Evolutionary conservation across 2,797 vertebrate species (phyloP).

Genomic region (Gallinago solitaria): DNA sequence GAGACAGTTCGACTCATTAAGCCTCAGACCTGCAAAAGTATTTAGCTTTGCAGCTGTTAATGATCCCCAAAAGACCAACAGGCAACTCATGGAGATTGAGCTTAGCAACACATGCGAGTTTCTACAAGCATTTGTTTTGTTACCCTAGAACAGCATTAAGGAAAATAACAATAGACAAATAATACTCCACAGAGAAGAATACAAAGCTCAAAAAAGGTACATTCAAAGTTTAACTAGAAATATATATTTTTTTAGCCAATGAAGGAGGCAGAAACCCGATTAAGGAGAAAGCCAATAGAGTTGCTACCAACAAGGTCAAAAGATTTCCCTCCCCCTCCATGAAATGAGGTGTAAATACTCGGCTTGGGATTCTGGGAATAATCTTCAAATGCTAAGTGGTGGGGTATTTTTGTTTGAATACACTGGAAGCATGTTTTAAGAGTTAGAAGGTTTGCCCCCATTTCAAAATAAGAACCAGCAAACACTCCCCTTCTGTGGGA

Average conservation of each 20-base stretch:
- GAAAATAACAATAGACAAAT: not conserved
- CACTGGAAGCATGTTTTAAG: not conserved
- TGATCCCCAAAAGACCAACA: not conserved
- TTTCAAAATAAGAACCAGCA: slow-evolving; percentile 16
- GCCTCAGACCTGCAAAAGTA: slow-evolving; percentile 17
- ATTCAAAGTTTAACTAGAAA: not conserved
- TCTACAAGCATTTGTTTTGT: not conserved
- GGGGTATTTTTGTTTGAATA: not conserved
- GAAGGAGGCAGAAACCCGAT: not conserved
- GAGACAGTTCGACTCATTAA: slow-evolving; percentile 17
- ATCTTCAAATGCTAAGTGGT: not conserved
- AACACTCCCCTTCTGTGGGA: not conserved
- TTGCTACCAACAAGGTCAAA: not conserved
- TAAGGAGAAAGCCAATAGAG: not conserved
- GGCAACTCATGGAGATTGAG: not conserved
- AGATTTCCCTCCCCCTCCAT: not conserved
- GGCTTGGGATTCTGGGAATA: not conserved
- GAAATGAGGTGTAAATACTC: not conserved
- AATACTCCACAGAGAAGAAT: not conserved
- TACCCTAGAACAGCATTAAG: not conserved
- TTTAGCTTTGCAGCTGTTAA: slow-evolving; percentile 33
- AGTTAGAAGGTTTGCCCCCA: not conserved
- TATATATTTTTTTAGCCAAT: not conserved
- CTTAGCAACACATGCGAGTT: not conserved
- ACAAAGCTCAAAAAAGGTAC: not conserved